phyloP scores from a whole-genome alignment of 2,113 vertebrate species.

The Campylorhamphus procurvoides region DNA sequence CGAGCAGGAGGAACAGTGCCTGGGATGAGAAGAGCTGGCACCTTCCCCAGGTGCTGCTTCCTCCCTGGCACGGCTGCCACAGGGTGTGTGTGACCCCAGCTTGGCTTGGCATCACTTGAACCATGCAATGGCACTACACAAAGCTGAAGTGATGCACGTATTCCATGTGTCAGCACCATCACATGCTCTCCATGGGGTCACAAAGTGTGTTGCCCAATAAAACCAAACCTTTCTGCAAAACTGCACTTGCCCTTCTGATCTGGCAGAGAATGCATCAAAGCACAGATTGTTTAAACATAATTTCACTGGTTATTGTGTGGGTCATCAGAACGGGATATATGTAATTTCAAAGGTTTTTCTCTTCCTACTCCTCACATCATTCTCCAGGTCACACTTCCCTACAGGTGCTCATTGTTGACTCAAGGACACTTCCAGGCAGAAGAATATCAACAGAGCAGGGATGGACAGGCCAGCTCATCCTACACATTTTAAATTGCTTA shows the following conservation, averaged over 20 bases:
- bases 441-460: neutral
- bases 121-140: neutral
- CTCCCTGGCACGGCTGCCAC: neutral
- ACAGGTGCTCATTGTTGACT: neutral
- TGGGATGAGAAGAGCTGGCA: neutral
- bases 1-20: neutral
- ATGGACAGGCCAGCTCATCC: slow-evolving; percentile 3
- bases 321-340: neutral
- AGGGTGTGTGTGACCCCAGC: fast-evolving
- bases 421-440: neutral
- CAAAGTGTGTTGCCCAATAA: neutral
- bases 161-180: neutral
- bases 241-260: neutral
- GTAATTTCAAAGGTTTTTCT: neutral
- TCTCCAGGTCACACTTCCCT: neutral
- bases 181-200: neutral
- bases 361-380: neutral
- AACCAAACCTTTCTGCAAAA: neutral
- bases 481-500: slow-evolving; percentile 39
- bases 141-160: neutral
- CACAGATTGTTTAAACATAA: neutral
- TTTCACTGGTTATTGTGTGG: neutral
- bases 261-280: neutral
- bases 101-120: neutral
- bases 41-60: neutral